Evolutionary conservation across 2,113 vertebrate genomes (phyloP), one percentile per base, ranked within the genome.

Genomic region (Hiodon tergisus): DNA sequence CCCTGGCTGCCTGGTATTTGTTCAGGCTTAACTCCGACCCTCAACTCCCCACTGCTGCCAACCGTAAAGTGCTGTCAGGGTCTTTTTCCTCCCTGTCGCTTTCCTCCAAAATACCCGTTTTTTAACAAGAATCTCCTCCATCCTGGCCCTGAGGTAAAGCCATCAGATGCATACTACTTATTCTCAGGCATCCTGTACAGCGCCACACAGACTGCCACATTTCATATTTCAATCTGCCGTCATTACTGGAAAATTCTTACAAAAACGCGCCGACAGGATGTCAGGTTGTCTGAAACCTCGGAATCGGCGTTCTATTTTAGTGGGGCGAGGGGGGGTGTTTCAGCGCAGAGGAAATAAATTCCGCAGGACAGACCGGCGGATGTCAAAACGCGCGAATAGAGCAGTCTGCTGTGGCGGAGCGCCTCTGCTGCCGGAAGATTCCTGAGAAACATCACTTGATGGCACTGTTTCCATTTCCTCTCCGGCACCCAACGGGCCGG

Each of bases 401-500:
- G 61, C 68, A 46, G 50, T 69, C 50, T 78, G 76, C 81, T 83
- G 59, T 78, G 76, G 48, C 76, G 79, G 78, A 76, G 80, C 75
- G 75, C 78, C 72, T 76, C 51, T 84, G 91, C 87, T 90, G 88
- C 90, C 92, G 92, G 89, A 94, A 93, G 91, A 94, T 92, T 93
- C 93, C 94, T 94, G 88, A 86, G 91, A 94, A 93, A 90, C 91
- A 94, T 96, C 96, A 97, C 96, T 97, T 97, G 96, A 98, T 99
- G 96, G 97, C 97, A 99, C 92, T 99, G 95, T 98, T 98, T 98
- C 95, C 96, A 95, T 96, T 94, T 93, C 93, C 93, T 93, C 88
- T 88, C 88, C 82, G 85, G 65, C 65, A 52, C 54, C 66, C 54
- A 66, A 67, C n/a, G n/a, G n/a, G 77, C 84, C 75, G 79, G 80